Evolutionary conservation across 2,888 invertebrate genomes (phyloP), one percentile per base, ranked within the genome.

Genomic region (Aproaerema taeniolella): DNA sequence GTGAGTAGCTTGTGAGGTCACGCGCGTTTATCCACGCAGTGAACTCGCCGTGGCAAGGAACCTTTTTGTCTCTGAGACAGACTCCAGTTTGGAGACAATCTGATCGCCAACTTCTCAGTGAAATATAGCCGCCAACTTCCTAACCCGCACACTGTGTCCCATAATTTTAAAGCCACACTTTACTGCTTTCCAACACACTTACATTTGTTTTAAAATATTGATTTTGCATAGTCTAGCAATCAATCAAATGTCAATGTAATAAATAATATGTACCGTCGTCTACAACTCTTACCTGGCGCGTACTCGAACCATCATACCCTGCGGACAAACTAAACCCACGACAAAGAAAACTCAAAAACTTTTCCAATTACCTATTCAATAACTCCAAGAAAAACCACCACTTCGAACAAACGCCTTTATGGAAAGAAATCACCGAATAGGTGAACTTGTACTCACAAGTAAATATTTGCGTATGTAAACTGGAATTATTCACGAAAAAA

Each of bases 381-480:
- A 67, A 68, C 61, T 73, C 71, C 66, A 60, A 39, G 68, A 65
- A 71, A 79, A 73, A 68, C 68, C 70, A 64, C 66, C 61, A 66
- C 69, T 68, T 72, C 64, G 69, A 77, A 81, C 77, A 77, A 78
- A 71, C 75, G 76, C 69, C 62, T 73, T 70, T 72, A 73, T 79
- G 78, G 74, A 79, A 82, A 83, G 80, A 85, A 86, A 85, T 82
- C 83, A 78, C 74, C 80, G 73, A 82, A 82, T 83, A 82, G 85
- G 83, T 85, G 79, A 80, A 77, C 67, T 75, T 68, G 66, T 71
- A 77, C 78, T 73, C 72, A 62, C 72, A 62, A 81, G 82, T 85
- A 83, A 86, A 86, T 80, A 85, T 85, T 86, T 82, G 82, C 82
- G 83, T 83, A 83, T 85, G 86, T 83, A 85, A 85, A 85, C 85